These are phyloP conservation scores for Nemoura dubitans DNA, from an alignment of 2,888 invertebrate species.

Conservation along the genomic window DNA sequence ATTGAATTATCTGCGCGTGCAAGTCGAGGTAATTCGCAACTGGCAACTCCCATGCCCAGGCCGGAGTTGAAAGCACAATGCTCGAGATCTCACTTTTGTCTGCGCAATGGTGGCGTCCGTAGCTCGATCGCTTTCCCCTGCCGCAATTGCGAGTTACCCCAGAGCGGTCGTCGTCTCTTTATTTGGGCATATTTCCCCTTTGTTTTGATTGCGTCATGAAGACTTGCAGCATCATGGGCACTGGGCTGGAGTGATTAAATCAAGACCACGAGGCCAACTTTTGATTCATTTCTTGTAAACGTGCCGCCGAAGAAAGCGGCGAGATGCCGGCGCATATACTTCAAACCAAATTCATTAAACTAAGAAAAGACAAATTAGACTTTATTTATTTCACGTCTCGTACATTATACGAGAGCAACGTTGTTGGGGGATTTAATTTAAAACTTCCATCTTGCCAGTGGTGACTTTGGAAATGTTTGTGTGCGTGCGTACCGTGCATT, in stretches of 20 bases:
- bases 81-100: not conserved
- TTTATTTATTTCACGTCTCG: conserved; percentile 38
- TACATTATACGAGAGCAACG: conserved; percentile 34
- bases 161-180: no score
- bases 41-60: no score
- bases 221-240: not conserved
- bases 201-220: not conserved
- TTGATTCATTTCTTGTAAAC: not conserved
- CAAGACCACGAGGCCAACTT: not conserved
- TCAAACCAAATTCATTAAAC: conserved; percentile 40
- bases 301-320: not conserved
- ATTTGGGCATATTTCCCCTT: not conserved
- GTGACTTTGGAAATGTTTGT: not conserved
- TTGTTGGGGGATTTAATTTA: conserved; percentile 27
- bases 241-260: not conserved
- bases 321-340: conserved; percentile 13
- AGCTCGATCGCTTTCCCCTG: not conserved
- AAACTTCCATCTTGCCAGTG: conserved; percentile 31
- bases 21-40: no score
- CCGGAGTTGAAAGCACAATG: no score
- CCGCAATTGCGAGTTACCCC: not conserved
- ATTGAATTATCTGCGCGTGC: no score
- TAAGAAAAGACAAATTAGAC: conserved; percentile 36
- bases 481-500: not conserved
- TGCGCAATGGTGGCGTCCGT: not conserved